Conservation (phyloP, 2,888 invertebrate species). For the Spatulosminthurus flaviceps region DNA sequence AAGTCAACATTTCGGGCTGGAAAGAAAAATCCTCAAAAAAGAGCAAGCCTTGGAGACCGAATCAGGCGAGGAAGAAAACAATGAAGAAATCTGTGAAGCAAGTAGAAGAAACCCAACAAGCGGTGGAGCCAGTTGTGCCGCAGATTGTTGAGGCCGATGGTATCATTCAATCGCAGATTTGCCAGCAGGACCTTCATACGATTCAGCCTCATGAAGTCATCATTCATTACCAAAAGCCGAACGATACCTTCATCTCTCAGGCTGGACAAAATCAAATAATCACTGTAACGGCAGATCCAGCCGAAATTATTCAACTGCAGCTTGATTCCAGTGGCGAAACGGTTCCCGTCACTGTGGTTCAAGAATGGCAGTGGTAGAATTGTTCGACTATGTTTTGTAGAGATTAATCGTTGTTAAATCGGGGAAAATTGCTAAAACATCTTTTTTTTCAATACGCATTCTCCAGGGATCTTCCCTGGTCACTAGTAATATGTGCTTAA, state of each 20-base stretch:
- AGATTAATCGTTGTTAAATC: neutral
- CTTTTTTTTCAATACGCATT: too few species aligned
- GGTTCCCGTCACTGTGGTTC: conserved; percentile 26
- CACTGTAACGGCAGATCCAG: conserved; percentile 19
- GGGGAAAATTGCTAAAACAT: too few species aligned
- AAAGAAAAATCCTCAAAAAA: conserved; percentile 42
- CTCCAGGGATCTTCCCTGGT: too few species aligned
- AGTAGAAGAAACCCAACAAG: neutral
- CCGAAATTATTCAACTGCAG: conserved; percentile 44
- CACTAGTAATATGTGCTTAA: too few species aligned
- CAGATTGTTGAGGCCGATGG: conserved; percentile 22
- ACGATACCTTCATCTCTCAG: conserved; percentile 14
- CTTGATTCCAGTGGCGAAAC: conserved; percentile 37
- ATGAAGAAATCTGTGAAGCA: neutral
- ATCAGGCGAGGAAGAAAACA: conserved; percentile 20
- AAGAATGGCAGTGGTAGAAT: conserved; percentile 47
- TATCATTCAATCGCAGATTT: conserved; percentile 27
- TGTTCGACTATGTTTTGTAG: conserved; percentile 1
- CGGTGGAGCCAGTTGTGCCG: neutral
- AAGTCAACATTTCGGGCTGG: conserved; percentile 38
- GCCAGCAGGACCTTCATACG: conserved; percentile 18
- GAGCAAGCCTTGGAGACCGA: conserved; percentile 12
- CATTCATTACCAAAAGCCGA: conserved; percentile 37
- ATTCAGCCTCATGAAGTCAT: conserved; percentile 44
- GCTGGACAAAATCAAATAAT: conserved; percentile 38